These are phyloP conservation scores for Myiopsitta monachus DNA, from an alignment of 2,113 vertebrate species.

Conservation along the genomic window DNA sequence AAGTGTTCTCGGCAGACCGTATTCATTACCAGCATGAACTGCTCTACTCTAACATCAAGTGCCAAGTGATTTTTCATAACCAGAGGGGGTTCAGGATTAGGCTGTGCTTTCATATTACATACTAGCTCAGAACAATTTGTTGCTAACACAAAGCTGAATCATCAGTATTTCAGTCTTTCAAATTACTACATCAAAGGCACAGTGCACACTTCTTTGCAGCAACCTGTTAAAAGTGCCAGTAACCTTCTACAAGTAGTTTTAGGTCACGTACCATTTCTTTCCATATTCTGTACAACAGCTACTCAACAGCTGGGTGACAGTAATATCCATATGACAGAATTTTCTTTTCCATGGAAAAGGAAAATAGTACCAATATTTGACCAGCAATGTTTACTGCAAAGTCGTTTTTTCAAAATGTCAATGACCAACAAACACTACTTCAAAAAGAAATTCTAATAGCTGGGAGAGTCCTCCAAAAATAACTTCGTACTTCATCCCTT, in stretches of 20 bases:
- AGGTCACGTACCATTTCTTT: neutral
- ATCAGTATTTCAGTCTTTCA: constrained; percentile 5
- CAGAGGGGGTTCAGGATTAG: neutral
- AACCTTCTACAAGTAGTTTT: neutral
- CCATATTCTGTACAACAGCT: neutral
- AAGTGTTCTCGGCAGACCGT: neutral
- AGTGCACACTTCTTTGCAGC: neutral
- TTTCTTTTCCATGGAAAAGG: neutral
- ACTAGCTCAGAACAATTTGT: neutral
- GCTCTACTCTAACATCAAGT: neutral
- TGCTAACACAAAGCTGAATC: neutral
- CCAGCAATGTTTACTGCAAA: neutral
- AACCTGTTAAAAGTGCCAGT: neutral
- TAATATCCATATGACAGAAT: neutral
- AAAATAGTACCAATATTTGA: neutral
- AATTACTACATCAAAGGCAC: neutral
- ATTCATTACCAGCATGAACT: neutral
- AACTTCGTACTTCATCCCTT: neutral
- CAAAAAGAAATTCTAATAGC: neutral
- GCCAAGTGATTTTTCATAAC: constrained; percentile 1
- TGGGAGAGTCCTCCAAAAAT: neutral
- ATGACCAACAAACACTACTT: neutral
- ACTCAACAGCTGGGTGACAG: neutral
- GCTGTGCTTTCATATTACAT: neutral
- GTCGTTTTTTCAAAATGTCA: neutral